Evolutionary conservation across 2,888 invertebrate genomes (phyloP).

Genomic region (Drosophila pseudotakahashii): DNA sequence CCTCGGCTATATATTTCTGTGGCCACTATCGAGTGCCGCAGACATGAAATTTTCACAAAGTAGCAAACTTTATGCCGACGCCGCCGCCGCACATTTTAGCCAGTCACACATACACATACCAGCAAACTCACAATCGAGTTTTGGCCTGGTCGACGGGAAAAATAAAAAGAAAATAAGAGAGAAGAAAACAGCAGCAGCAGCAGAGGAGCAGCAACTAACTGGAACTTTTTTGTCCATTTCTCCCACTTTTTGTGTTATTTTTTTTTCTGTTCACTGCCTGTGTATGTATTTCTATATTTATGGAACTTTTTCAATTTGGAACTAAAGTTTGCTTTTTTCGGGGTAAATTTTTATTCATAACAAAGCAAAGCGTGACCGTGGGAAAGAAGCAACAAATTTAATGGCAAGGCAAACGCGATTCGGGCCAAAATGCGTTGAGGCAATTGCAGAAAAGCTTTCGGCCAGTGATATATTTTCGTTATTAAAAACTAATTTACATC

Average conservation of each 20-base stretch:
- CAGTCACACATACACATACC: constrained; percentile 29
- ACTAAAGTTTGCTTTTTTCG: constrained; percentile 73
- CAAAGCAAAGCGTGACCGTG: constrained; percentile 69
- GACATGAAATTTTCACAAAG: constrained; percentile 77
- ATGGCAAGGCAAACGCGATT: constrained; percentile 27
- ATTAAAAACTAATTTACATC: constrained; percentile 68
- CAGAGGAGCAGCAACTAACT: constrained; percentile 36
- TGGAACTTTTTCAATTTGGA: constrained; percentile 78
- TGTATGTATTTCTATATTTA: constrained; percentile 75
- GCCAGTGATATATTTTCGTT: constrained; percentile 46
- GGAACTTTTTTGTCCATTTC: constrained; percentile 64
- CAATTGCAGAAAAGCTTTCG: constrained; percentile 38
- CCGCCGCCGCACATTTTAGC: constrained; percentile 54
- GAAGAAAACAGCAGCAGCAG: constrained; percentile 52
- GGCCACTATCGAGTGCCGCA: constrained; percentile 76
- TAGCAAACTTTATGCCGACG: constrained; percentile 73
- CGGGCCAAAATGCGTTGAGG: constrained; percentile 9
- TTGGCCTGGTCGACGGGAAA: constrained; percentile 54
- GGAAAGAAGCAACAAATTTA: constrained; percentile 50
- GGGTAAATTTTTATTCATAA: constrained; percentile 76
- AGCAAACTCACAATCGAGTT: constrained; percentile 59
- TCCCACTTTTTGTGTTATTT: neutral
- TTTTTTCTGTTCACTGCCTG: neutral
- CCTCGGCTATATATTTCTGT: constrained; percentile 52
- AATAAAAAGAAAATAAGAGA: constrained; percentile 41